Percentiles rank a stretch among this genome's conserved stretches.
Evolutionary conservation across 2,113 vertebrate species (phyloP).

Genomic region (Prochilodus magdalenae): DNA sequence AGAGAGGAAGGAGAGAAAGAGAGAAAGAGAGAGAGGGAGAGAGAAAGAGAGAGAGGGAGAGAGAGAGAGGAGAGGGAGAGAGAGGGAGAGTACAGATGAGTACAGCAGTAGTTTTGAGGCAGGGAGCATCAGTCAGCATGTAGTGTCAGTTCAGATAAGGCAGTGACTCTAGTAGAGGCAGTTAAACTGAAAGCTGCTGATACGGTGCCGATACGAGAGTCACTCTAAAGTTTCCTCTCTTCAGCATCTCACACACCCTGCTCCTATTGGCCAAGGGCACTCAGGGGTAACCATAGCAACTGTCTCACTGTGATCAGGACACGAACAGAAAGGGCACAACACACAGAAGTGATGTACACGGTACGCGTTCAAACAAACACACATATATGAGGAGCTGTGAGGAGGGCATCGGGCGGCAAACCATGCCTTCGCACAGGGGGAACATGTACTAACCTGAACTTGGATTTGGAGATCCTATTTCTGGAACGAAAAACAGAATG

Average conservation of each 20-base stretch:
- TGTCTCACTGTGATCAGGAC: constrained; percentile 27
- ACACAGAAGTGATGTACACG: constrained; percentile 46
- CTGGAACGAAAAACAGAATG: constrained; percentile 92
- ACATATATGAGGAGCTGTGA: constrained; percentile 39
- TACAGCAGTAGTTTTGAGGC: not conserved
- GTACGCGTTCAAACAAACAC: constrained; percentile 49
- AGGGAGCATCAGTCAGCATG: not conserved
- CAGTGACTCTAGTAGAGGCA: no score
- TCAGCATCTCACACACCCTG: not conserved
- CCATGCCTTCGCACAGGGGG: constrained; percentile 54
- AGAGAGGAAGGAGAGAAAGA: no score
- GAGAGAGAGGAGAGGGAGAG: constrained; percentile 24
- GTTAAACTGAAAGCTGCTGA: not conserved
- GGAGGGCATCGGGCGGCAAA: constrained; percentile 21
- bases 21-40: not conserved
- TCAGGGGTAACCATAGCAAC: constrained; percentile 23
- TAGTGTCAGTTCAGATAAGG: no score
- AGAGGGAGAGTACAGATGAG: not conserved
- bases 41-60: constrained; percentile 31
- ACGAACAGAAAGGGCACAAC: constrained; percentile 38
- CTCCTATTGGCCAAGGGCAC: not conserved
- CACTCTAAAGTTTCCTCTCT: not conserved
- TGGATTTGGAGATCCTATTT: constrained; percentile 99
- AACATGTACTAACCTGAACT: constrained; percentile 95
- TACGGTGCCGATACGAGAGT: not conserved